Base-by-base conservation (phyloP, 2,113 vertebrate genomes). In the Alectura lathami region DNA sequence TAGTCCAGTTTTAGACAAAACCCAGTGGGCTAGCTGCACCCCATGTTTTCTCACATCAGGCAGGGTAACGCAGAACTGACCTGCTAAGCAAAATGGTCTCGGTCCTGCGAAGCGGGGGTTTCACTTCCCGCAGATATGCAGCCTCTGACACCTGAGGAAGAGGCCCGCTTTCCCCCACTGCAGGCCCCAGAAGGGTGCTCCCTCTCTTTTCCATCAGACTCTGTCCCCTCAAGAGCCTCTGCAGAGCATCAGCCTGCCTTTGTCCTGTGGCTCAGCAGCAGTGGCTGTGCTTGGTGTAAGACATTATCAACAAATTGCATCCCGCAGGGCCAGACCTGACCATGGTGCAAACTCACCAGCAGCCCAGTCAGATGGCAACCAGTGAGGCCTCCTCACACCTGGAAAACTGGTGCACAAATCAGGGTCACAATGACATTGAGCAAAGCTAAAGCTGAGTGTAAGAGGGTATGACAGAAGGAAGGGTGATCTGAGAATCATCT, bases 381-480 rank as follows among this genome's bases (percentile, higher is more conserved):
- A 9, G 23, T 38, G 38, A 62, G 59, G 15, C 14, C 9, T 47
- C 32, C 4, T 64, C 13, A 18, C 9, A 30, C 30, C 54, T 23
- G 27, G 18, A 57, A 6, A 13, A 32, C 36, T 26, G 13, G 32
- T 36, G 38, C 30, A 89, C 24, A 36, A 70, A 80, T 51, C 13
- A 0, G 60, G 21, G 5, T 18, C 67, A 32, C 8, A 23, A 2
- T 13, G 15, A 16, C 2, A 11, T 4, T 2, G 11, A 7, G 20
- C 14, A 63, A 59, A 38, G 6, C 17, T 59, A 68, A 85, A 29
- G 3, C 48, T 60, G 29, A 94, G 45, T 69, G 32, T 7, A 60
- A 56, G 86, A 63, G 9, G 17, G 16, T 8, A 29, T 1, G 2
- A 36, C 13, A 17, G 22, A 50, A 84, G 73, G 57, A 27, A 88